Percentiles rank a stretch among this genome's conserved stretches.
Conservation (phyloP, 2,797 vertebrate species). For the Liasis olivaceus region DNA sequence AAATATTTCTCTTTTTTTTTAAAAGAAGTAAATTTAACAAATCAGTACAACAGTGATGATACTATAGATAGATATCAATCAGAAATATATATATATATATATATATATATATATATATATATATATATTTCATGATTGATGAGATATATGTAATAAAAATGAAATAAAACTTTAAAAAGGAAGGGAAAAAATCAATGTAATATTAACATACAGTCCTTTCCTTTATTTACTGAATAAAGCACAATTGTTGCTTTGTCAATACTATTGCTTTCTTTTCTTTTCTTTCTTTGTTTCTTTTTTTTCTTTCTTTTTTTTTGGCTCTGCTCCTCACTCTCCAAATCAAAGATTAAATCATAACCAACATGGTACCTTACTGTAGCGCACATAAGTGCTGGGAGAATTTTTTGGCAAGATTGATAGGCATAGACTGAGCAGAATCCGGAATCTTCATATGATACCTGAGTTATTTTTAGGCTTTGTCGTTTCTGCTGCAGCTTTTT, state of each 20-base stretch:
- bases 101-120: background rate
- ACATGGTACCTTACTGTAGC: conserved; percentile 30
- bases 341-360: conserved; percentile 29
- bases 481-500: conserved; percentile 25
- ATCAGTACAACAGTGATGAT: background rate
- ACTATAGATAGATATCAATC: background rate
- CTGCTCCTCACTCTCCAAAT: background rate
- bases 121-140: background rate
- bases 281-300: background rate
- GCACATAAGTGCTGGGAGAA: conserved; percentile 22
- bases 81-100: background rate
- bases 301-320: background rate
- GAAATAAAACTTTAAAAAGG: background rate
- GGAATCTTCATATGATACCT: conserved; percentile 11
- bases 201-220: background rate
- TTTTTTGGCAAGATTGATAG: conserved; percentile 40
- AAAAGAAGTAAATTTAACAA: background rate
- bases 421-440: background rate
- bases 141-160: background rate
- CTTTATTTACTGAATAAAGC: background rate
- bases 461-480: conserved; percentile 33
- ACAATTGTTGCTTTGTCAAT: background rate
- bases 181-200: background rate
- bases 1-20: background rate
- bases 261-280: background rate